phyloP scores from a whole-genome alignment of 2,888 invertebrate genomes.

The Gari tellinella region DNA sequence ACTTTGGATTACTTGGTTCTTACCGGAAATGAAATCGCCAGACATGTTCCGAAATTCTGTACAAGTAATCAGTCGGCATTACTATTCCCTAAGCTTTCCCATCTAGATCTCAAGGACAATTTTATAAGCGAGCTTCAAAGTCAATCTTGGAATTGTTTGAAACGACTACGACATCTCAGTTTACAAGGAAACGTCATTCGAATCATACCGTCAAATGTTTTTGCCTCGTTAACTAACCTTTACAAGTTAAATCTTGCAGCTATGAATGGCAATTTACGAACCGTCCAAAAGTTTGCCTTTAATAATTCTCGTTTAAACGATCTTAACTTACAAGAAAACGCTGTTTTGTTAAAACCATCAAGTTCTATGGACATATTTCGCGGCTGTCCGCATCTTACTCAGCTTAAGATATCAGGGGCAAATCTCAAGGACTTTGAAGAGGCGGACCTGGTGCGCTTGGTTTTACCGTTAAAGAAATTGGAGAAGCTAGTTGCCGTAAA shows the following conservation, averaged over 20 bases:
- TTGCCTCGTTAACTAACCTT: slow-evolving; percentile 10
- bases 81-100: too few relatives aligned
- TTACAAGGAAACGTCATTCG: too few relatives aligned
- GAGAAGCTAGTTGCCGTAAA: background rate
- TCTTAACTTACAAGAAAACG: slow-evolving; percentile 16
- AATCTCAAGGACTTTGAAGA: background rate
- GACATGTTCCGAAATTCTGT: too few relatives aligned
- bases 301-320: slow-evolving; percentile 9
- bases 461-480: background rate
- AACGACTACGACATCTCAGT: too few relatives aligned
- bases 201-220: slow-evolving; percentile 12
- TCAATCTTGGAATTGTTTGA: too few relatives aligned
- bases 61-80: too few relatives aligned
- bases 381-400: slow-evolving; percentile 1
- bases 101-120: too few relatives aligned
- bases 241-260: slow-evolving; percentile 5
- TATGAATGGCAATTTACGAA: slow-evolving; percentile 4
- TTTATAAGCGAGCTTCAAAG: too few relatives aligned
- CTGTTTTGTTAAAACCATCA: slow-evolving; percentile 5
- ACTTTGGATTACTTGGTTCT: too few relatives aligned
- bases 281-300: slow-evolving; percentile 12
- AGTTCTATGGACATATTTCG: slow-evolving; percentile 7
- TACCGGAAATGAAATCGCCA: too few relatives aligned
- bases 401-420: slow-evolving; percentile 17
- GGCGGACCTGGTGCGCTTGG: background rate